Conservation (phyloP, 2,888 invertebrate species). For the Watsonalla binaria region DNA sequence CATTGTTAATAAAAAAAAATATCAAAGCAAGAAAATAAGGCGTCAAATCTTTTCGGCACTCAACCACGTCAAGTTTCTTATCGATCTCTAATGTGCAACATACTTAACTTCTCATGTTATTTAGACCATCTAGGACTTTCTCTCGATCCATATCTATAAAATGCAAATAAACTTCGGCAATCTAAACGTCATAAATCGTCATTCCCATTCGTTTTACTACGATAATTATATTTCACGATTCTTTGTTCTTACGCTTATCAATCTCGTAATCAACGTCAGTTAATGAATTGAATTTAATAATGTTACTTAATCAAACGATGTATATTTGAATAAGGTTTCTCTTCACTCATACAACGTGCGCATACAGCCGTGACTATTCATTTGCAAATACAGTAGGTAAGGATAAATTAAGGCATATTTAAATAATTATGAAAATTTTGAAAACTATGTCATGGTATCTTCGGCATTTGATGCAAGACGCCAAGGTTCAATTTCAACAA, state of each 20-base stretch:
- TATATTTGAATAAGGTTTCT: too few species aligned
- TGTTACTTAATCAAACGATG: too few species aligned
- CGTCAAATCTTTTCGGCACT: background rate
- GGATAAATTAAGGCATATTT: background rate
- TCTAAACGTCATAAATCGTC: background rate
- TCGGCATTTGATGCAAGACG: background rate
- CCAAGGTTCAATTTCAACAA: background rate
- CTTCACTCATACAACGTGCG: too few species aligned
- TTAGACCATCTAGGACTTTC: background rate
- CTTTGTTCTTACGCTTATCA: background rate
- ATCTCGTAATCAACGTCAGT: background rate
- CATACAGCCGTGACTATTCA: too few species aligned
- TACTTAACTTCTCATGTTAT: background rate
- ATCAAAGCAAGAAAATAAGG: too few species aligned
- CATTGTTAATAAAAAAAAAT: too few species aligned
- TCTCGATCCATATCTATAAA: background rate
- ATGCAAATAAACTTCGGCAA: background rate
- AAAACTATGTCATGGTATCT: background rate
- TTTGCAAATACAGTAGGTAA: background rate
- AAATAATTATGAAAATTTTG: background rate
- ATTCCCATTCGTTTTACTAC: background rate
- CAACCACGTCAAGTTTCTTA: background rate
- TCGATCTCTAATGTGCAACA: background rate
- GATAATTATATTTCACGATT: background rate
- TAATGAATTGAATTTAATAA: too few species aligned